Base-by-base conservation (phyloP, 2,797 vertebrate genomes). In the Acrossocheilus fasciatus region DNA sequence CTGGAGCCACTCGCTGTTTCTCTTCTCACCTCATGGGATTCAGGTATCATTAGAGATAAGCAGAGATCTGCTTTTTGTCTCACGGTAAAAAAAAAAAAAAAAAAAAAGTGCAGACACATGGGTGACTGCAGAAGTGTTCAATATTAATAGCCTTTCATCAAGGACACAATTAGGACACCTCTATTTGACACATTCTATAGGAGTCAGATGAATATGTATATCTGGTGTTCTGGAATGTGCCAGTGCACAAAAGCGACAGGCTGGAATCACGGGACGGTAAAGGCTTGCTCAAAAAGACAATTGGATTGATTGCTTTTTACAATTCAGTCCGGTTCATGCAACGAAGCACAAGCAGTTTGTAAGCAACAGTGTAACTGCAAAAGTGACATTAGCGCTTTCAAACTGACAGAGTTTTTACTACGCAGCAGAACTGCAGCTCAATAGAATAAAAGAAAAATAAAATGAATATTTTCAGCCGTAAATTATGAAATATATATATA, bases 141-240 rank as follows among this genome's bases (percentile, higher is more conserved):
- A 95, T 96, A 96, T 96, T 95, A 95, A 96, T 95, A 94, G 95
- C 91, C 94, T 95, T 96, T 96, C 95, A 96, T 96, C 94, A 96
- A 96, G 95, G 95, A 96, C 95, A 95, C 95, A 96, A 96, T 96
- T 96, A 96, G 95, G 94, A 96, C 95, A 94, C 95, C 94, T 95
- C 94, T 94, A 91, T 95, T 91, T 95, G 95, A 96, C 95, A 95
- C 93, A 92, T 95, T 93, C 93, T 93, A 94, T 95, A 95, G 93
- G 91, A 91, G 90, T 89, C 79, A 85, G 88, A 95, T 95, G 92
- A 95, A 96, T 95, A 96, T 95, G 95, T 96, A 95, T 93, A 90
- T 81, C 73, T 81, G 88, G 90, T 94, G 92, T 91, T 91, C 88
- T 81, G 92, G 89, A 96, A 93, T 92, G 89, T 91, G 92, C 90